Percentiles rank a stretch among this genome's conserved stretches.
Conservation (phyloP, 1,140 invertebrate species). For the Nasonia giraulti region DNA sequence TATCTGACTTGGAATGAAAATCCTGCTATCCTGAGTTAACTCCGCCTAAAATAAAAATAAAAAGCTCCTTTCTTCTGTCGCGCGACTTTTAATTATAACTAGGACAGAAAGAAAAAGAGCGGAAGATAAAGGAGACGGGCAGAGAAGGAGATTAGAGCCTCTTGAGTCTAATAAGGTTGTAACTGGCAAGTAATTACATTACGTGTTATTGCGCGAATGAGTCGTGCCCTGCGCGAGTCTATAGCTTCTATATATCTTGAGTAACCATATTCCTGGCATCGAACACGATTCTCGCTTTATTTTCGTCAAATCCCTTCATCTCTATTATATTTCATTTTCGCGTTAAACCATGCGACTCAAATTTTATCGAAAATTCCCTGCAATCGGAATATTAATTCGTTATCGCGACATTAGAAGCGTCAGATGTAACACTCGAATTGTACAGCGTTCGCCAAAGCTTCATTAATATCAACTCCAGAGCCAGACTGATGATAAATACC, state of each 20-base stretch:
- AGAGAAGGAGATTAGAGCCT: constrained; percentile 5
- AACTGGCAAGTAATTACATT: constrained; percentile 45
- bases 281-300: no score
- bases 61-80: constrained; percentile 10
- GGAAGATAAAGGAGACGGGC: not conserved
- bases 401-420: no score
- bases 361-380: no score
- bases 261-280: not conserved
- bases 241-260: constrained; percentile 7
- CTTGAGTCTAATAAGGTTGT: constrained; percentile 36
- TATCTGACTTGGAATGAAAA: constrained; percentile 19
- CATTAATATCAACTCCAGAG: no score
- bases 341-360: no score
- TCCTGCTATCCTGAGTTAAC: not conserved
- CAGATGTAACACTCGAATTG: no score
- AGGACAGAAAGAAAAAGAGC: not conserved
- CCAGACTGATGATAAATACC: not conserved
- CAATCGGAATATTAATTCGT: no score
- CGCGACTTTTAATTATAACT: constrained; percentile 42
- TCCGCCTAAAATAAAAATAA: constrained; percentile 39
- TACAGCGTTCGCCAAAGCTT: no score
- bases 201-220: constrained; percentile 38
- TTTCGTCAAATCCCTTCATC: no score
- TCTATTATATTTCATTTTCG: no score
- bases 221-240: not conserved